Base-by-base conservation (phyloP, 1,140 invertebrate genomes). In the Caenorhabditis tropicalis region DNA sequence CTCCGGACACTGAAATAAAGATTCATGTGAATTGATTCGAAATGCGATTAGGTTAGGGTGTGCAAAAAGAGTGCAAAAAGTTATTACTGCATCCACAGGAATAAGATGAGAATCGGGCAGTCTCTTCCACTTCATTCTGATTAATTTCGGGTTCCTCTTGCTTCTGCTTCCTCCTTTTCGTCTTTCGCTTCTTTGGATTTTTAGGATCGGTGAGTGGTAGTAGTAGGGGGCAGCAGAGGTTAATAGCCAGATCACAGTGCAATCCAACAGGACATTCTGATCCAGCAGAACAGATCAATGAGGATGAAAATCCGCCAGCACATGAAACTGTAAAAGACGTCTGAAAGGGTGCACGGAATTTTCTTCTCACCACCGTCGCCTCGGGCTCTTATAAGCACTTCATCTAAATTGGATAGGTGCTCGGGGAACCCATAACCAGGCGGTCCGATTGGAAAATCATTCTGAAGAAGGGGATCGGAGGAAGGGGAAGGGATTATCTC, bases 151-250 rank as follows among this genome's bases (percentile, higher is more conserved):
- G 21, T 60, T 79, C 82, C 16, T 33, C 56, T n/a, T 80, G 36
- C 19, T 84, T 70, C 21, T 65, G 65, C 39, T 65, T 79, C 48
- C 48, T 65, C 58, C 83, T 79, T 33, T 70, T 51, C 1, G 83
- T 39, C 21, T 53, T 81, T 46, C 58, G 21, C n/a, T 80, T 84
- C 27, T 39, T 79, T 36, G 83, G 83, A 48, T 84, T 84, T 15
- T 84, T 84, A 58, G 85, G 74, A 80, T 87, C 87, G 39, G 85
- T 82, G 56, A 86, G 87, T 31, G 88, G 88, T 12, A 89, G 82
- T 21, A 89, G 74, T 27, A 90, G 82, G 12, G 89, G 89, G 82
- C 89, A 90, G 85, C 89, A 90, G 12, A 88, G 84, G 31, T 84
- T 79, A 36, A 87, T 82, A 19, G 58, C 46, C 5, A 46, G 39